Percentiles rank a stretch among this genome's conserved stretches.
Conservation (phyloP, 1,140 invertebrate species). For the Nephotettix cincticeps region DNA sequence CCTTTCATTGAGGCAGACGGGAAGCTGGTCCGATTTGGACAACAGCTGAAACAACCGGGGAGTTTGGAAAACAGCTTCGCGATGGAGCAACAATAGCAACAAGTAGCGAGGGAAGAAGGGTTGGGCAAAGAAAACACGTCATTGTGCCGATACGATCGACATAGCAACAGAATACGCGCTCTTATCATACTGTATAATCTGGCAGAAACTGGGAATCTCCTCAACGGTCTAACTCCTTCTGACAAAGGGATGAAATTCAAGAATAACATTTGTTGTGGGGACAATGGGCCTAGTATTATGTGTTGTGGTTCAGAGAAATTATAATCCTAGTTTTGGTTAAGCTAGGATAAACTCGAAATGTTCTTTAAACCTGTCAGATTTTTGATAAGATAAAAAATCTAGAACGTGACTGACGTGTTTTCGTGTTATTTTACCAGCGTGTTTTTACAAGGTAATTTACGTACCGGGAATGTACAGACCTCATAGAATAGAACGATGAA, state of each 20-base stretch:
- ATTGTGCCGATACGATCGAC: not conserved
- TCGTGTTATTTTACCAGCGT: no score
- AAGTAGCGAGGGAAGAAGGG: not conserved
- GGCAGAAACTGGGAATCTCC: not conserved
- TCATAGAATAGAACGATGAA: no score
- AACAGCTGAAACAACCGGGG: not conserved
- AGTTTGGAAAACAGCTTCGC: not conserved
- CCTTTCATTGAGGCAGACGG: not conserved
- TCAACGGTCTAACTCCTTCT: constrained; percentile 4
- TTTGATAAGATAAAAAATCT: no score
- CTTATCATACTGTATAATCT: not conserved
- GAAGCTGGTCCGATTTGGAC: not conserved
- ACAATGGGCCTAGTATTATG: not conserved
- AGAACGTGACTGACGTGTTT: no score
- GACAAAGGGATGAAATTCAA: constrained; percentile 3
- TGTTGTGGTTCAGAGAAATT: no score
- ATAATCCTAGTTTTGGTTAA: no score
- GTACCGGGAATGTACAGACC: no score
- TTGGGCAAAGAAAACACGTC: not conserved
- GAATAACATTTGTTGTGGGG: not conserved
- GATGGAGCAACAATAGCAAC: not conserved
- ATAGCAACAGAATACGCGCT: not conserved
- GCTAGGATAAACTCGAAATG: no score
- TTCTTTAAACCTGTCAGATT: no score
- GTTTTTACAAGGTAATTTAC: no score